These are phyloP conservation scores for Papilio aristodemus DNA, from an alignment of 1,140 invertebrate species.

Conservation along the genomic window DNA sequence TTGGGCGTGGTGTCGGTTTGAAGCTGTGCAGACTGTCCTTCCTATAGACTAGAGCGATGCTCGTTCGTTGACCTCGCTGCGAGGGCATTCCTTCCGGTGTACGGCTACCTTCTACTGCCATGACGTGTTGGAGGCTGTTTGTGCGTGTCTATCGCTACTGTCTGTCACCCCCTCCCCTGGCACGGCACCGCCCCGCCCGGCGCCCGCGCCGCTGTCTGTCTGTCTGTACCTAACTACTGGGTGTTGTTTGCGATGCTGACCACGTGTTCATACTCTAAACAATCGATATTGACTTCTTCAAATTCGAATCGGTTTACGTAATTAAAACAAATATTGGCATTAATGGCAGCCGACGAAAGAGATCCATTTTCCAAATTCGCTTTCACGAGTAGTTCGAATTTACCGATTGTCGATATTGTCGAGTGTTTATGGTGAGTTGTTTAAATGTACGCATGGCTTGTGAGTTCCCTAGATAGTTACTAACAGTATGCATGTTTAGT, in stretches of 20 bases:
- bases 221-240: constrained; percentile 62
- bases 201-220: constrained; percentile 46
- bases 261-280: constrained; percentile 66
- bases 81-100: constrained; percentile 53
- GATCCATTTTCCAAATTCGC: constrained; percentile 70
- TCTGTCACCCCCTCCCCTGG: constrained; percentile 52
- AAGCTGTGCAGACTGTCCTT: constrained; percentile 73
- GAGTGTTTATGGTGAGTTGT: constrained; percentile 74
- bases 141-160: constrained; percentile 69
- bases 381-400: constrained; percentile 66
- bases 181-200: constrained; percentile 39
- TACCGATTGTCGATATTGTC: constrained; percentile 76
- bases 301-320: constrained; percentile 45
- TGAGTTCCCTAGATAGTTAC: constrained; percentile 35
- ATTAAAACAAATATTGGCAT: constrained; percentile 61
- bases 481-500: constrained; percentile 44
- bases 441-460: constrained; percentile 68
- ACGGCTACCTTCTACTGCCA: constrained; percentile 63
- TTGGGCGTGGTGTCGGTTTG: constrained; percentile 78
- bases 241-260: constrained; percentile 77
- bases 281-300: constrained; percentile 74
- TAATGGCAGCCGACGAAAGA: constrained; percentile 76
- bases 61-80: constrained; percentile 62
- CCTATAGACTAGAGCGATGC: constrained; percentile 74
- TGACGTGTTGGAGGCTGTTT: constrained; percentile 63